A percentile compares a stretch with the other conserved stretches of the same genome.
These are phyloP conservation scores for Leptobrachium ailaonicum DNA, from an alignment of 2,113 vertebrate species.

Conservation along the genomic window DNA sequence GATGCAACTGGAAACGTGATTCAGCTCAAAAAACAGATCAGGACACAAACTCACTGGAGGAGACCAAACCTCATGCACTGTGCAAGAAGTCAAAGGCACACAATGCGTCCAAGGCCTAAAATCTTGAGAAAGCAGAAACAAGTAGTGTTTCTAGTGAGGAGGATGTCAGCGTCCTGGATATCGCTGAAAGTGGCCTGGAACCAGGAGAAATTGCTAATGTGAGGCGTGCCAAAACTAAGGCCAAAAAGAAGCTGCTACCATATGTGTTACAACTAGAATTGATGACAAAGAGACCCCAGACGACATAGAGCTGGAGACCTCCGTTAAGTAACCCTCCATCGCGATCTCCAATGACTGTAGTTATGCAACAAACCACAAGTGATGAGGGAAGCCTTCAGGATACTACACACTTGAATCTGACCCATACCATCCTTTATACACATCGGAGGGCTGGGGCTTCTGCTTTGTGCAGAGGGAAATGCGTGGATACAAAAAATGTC, in stretches of 20 bases:
- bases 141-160: slow-evolving; percentile 62
- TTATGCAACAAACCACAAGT: slow-evolving; percentile 83
- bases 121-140: slow-evolving; percentile 56
- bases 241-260: slow-evolving; percentile 53
- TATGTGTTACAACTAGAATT: slow-evolving; percentile 53
- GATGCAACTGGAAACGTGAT: no score
- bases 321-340: slow-evolving; percentile 76
- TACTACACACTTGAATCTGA: no score
- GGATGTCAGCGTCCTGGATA: slow-evolving; percentile 66
- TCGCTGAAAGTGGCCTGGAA: slow-evolving; percentile 68
- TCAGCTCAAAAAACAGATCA: slow-evolving; percentile 32
- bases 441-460: no score
- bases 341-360: slow-evolving; percentile 84
- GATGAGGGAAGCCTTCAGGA: slow-evolving; percentile 78
- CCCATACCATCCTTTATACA: no score
- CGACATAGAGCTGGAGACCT: slow-evolving; percentile 71
- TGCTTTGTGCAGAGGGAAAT: no score
- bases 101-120: slow-evolving; percentile 53
- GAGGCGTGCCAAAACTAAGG: slow-evolving; percentile 56
- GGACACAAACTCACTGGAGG: slow-evolving; percentile 33
- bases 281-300: slow-evolving; percentile 58
- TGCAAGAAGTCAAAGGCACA: slow-evolving; percentile 35
- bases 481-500: no score
- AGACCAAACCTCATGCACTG: neutral
- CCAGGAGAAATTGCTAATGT: slow-evolving; percentile 69